Conservation (phyloP, 2,797 vertebrate genomes). For the Nannoperca australis region DNA sequence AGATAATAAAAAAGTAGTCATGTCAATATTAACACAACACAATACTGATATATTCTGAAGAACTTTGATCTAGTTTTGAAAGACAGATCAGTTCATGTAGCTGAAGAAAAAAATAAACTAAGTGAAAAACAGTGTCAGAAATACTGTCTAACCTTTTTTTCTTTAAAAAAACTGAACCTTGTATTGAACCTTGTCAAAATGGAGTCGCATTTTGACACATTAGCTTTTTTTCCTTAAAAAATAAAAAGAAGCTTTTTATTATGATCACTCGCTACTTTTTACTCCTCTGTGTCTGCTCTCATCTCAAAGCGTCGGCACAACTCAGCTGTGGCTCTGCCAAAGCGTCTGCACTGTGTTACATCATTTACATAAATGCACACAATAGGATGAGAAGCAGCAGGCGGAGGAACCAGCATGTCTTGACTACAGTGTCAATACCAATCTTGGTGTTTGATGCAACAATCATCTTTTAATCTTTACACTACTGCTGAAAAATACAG, state of each 20-base stretch:
- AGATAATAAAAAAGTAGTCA: background rate
- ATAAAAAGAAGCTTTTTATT: background rate
- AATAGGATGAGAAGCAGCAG: slow-evolving; percentile 19
- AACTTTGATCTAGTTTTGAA: background rate
- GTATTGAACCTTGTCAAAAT: slow-evolving; percentile 16
- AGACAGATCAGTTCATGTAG: background rate
- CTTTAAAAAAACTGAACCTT: background rate
- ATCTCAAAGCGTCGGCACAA: background rate
- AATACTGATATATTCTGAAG: background rate
- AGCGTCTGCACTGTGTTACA: background rate
- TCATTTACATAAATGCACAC: slow-evolving; percentile 35
- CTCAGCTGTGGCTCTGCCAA: slow-evolving; percentile 4
- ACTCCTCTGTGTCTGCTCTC: background rate
- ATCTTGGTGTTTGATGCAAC: background rate
- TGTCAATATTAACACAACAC: background rate
- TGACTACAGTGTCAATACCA: background rate
- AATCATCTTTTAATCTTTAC: background rate
- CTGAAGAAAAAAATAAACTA: background rate
- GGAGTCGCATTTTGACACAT: slow-evolving; percentile 9
- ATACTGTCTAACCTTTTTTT: background rate
- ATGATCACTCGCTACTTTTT: background rate
- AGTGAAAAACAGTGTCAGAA: background rate
- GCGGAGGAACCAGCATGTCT: background rate
- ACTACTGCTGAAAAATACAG: background rate
- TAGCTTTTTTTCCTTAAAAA: slow-evolving; percentile 8